Percentiles rank a stretch among this genome's conserved stretches.
Evolutionary conservation across 2,797 vertebrate species (phyloP).

Genomic region (Sarcophilus harrisii): DNA sequence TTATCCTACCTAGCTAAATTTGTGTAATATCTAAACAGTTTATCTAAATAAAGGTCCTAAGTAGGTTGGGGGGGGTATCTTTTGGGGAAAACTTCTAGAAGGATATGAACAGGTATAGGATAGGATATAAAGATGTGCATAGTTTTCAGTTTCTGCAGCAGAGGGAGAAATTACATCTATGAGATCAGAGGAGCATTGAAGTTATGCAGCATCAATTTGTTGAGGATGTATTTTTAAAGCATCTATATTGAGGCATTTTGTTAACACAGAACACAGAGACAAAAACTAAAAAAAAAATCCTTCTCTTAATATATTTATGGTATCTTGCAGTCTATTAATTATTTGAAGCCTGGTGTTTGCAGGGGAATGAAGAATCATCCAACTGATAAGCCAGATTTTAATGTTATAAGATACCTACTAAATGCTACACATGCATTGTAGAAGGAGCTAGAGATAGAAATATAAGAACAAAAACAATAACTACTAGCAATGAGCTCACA

Average conservation of each 20-base stretch:
- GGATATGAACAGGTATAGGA: not conserved
- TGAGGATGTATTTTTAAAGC: not conserved
- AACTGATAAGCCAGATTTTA: too few relatives aligned
- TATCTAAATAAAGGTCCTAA: not conserved
- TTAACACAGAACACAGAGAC: not conserved
- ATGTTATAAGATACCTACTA: too few relatives aligned
- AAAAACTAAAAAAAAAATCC: not conserved
- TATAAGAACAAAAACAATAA: too few relatives aligned
- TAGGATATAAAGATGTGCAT: not conserved
- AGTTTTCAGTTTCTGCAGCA: not conserved
- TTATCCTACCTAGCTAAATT: not conserved
- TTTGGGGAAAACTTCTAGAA: not conserved
- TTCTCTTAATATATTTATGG: not conserved
- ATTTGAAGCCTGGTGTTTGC: not conserved
- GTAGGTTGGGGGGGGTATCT: not conserved
- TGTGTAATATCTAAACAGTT: not conserved
- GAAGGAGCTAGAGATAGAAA: too few relatives aligned
- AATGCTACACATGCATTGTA: too few relatives aligned
- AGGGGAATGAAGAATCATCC: not conserved
- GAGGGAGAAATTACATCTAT: not conserved
- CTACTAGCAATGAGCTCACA: too few relatives aligned
- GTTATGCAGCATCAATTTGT: not conserved
- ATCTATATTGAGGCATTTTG: not conserved
- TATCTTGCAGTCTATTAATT: not conserved
- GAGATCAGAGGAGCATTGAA: not conserved